Percentiles rank a stretch among this genome's conserved stretches.
phyloP scores from a whole-genome alignment of 2,888 invertebrate genomes.

The Noctua pronuba region DNA sequence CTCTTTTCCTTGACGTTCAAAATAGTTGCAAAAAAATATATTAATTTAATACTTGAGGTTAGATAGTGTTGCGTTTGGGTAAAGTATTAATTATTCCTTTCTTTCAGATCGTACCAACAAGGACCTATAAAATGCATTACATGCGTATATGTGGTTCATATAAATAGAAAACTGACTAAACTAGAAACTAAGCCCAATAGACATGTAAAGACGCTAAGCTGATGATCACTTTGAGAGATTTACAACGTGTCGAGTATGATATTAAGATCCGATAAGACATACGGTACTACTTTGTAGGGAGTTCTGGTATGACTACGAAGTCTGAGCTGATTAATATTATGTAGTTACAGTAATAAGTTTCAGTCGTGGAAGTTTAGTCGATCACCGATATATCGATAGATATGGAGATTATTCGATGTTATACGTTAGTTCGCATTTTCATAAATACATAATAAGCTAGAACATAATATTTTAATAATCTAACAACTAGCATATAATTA shows the following conservation, averaged over 20 bases:
- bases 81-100: background rate
- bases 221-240: slow-evolving; percentile 23
- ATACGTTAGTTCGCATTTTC: background rate
- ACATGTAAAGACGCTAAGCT: slow-evolving; percentile 22
- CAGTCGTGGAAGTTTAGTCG: background rate
- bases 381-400: background rate
- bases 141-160: background rate
- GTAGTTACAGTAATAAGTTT: background rate
- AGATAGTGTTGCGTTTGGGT: background rate
- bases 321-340: slow-evolving; percentile 8
- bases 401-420: background rate
- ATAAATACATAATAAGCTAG: background rate
- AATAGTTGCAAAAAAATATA: background rate
- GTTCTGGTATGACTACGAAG: background rate
- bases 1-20: background rate
- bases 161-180: slow-evolving; percentile 12
- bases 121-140: background rate
- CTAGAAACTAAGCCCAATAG: slow-evolving; percentile 6
- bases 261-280: slow-evolving; percentile 4
- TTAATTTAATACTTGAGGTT: background rate
- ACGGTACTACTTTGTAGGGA: background rate
- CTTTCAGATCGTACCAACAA: slow-evolving; percentile 9
- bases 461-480: too few relatives aligned
- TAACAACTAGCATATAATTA: background rate
- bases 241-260: slow-evolving; percentile 1